These are phyloP conservation scores for Garra rufa DNA, from an alignment of 2,113 vertebrate species.

Conservation along the genomic window DNA sequence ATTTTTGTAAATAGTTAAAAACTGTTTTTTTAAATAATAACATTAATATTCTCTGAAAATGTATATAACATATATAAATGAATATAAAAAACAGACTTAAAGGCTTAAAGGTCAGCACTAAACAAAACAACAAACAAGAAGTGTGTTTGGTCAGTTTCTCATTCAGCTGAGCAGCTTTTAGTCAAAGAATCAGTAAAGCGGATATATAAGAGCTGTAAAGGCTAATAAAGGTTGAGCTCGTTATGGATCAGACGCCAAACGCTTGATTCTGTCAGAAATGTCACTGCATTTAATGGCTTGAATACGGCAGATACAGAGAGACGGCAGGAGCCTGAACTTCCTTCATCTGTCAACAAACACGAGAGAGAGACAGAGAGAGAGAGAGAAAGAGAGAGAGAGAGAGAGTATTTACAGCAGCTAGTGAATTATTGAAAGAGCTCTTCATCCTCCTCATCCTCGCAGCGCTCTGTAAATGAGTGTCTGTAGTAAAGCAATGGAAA, in stretches of 20 bases:
- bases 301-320: background rate
- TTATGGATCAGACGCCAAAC: background rate
- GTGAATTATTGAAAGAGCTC: conserved; percentile 20
- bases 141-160: background rate
- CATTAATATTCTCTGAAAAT: no score
- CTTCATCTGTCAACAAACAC: conserved; percentile 9
- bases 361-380: conserved; percentile 1
- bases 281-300: conserved; percentile 2
- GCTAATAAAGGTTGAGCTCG: conserved; percentile 33
- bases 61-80: no score
- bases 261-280: background rate
- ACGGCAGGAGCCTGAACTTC: background rate
- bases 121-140: no score
- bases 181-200: background rate
- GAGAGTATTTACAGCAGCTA: background rate
- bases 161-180: background rate
- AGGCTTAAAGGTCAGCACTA: background rate
- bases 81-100: no score
- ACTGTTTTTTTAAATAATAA: no score
- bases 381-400: background rate
- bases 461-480: conserved; percentile 4
- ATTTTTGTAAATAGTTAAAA: no score
- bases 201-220: background rate
- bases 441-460: conserved; percentile 25
- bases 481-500: background rate